A percentile compares a stretch with the other conserved stretches of the same genome.
Conservation (phyloP, 2,113 vertebrate genomes). For the Rhizomys pruinosus region DNA sequence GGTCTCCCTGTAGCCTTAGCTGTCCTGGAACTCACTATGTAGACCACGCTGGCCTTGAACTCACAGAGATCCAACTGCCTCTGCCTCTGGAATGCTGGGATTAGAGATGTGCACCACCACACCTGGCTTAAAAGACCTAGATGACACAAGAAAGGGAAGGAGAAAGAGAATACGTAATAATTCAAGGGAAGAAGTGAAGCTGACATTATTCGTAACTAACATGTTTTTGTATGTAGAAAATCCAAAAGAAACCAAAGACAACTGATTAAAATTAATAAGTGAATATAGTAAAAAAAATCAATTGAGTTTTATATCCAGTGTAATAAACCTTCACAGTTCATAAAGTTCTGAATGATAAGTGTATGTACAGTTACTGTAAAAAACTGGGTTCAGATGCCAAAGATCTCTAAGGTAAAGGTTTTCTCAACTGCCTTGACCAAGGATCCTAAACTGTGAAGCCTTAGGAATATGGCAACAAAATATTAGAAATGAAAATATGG, state of each 20-base stretch:
- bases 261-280: constrained; percentile 73
- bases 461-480: neutral
- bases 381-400: constrained; percentile 61
- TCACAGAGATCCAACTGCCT: too few relatives aligned
- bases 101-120: too few relatives aligned
- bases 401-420: constrained; percentile 58
- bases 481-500: constrained; percentile 61
- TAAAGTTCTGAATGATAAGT: constrained; percentile 83
- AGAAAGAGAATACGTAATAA: constrained; percentile 45
- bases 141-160: constrained; percentile 5
- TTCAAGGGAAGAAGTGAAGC: constrained; percentile 52
- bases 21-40: too few relatives aligned
- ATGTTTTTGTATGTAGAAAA: constrained; percentile 56
- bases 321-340: constrained; percentile 85
- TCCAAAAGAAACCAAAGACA: constrained; percentile 61
- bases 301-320: constrained; percentile 80
- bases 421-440: neutral
- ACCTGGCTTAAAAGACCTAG: neutral
- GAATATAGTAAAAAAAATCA: constrained; percentile 83
- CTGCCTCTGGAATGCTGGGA: too few relatives aligned
- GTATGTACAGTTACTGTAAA: constrained; percentile 67
- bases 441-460: neutral
- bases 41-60: too few relatives aligned
- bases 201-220: constrained; percentile 39
- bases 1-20: too few relatives aligned